Base-by-base conservation (phyloP, 2,888 invertebrate genomes). In the Caenorhabditis sp. region DNA sequence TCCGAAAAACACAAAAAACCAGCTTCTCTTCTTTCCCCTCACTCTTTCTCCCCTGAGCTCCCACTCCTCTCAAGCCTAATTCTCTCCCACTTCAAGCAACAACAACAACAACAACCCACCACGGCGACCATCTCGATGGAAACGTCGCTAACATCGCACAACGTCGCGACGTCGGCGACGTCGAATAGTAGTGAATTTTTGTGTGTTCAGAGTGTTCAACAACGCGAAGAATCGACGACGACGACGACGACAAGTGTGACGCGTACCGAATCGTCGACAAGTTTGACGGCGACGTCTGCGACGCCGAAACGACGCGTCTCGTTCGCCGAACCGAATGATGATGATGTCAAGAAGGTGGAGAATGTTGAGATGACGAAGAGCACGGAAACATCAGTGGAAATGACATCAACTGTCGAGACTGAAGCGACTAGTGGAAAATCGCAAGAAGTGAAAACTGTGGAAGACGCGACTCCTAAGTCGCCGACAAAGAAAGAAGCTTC, bases 251-350 rank as follows among this genome's bases (percentile, higher is more conserved):
- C 53, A 4, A 21, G 1, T 8, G 21, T 53, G 4, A 23, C 21
- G 1, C 53, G 24, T 10, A 53, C 23, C 2, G 21, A 23, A 21
- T 53, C 53, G 21, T 53, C 53, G 21, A 21, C 21, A 1, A 53
- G 24, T 53, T 8, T 53, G 4, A 17, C 53, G 21, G n/a, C 53
- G 53, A 23, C 24, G 53, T n/a, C 53, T 5, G n/a, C 53, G 53
- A 23, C 53, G n/a, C 26, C 55, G 26, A 73, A 68, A 27, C 57
- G 73, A 58, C 58, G 63, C 57, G 73, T 73, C 21, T 73, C 73
- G 50, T 73, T 73, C 50, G 73, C 73, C 17, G 73, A 73, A 51
- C 5, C 31, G 31, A 10, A 31, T 4, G 66, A 31, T 4, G 66
- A 65, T 17, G 66, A 72, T 19, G 5, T 63, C 24, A 63, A 64